Percentiles rank a stretch among this genome's conserved stretches.
Evolutionary conservation across 2,888 invertebrate species (phyloP).

Genomic region (Torymus tubicola): DNA sequence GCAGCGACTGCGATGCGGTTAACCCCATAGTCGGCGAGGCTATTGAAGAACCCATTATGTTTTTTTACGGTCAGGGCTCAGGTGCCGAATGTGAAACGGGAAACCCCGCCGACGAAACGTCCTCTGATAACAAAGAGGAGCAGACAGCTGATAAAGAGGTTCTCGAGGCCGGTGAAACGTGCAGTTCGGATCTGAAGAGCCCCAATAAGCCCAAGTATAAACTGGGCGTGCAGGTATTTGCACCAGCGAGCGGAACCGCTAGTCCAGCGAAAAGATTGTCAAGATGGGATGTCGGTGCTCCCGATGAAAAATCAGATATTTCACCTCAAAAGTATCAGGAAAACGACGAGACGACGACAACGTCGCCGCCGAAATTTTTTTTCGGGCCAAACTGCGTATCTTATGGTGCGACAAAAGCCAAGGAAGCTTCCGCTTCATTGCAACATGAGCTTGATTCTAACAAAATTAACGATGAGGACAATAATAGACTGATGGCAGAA

Average conservation of each 20-base stretch:
- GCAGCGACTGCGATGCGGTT: conserved; percentile 81
- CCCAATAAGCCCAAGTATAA: conserved; percentile 69
- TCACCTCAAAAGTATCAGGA: conserved; percentile 58
- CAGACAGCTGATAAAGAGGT: conserved; percentile 17
- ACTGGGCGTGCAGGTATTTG: conserved; percentile 73
- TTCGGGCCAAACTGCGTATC: conserved; percentile 75
- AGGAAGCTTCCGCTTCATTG: conserved; percentile 50
- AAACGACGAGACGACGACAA: conserved; percentile 12
- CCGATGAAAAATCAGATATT: conserved; percentile 71
- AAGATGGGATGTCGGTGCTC: conserved; percentile 77
- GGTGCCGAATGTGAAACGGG: conserved; percentile 87
- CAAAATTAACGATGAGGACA: conserved; percentile 54
- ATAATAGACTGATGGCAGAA: conserved; percentile 51
- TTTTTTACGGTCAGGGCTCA: conserved; percentile 84
- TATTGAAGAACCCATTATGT: conserved; percentile 85
- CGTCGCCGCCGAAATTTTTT: conserved; percentile 72
- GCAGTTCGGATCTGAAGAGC: conserved; percentile 28
- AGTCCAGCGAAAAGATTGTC: conserved; percentile 71
- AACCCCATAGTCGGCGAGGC: conserved; percentile 80
- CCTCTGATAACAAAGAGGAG: conserved; percentile 34
- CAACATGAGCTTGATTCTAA: neutral
- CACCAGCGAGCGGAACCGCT: conserved; percentile 60
- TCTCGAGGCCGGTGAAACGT: conserved; percentile 20
- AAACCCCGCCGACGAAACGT: conserved; percentile 77
- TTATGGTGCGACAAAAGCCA: conserved; percentile 58